Evolutionary conservation across 2,888 invertebrate genomes (phyloP).

Genomic region (Kryphioiulus occultus): DNA sequence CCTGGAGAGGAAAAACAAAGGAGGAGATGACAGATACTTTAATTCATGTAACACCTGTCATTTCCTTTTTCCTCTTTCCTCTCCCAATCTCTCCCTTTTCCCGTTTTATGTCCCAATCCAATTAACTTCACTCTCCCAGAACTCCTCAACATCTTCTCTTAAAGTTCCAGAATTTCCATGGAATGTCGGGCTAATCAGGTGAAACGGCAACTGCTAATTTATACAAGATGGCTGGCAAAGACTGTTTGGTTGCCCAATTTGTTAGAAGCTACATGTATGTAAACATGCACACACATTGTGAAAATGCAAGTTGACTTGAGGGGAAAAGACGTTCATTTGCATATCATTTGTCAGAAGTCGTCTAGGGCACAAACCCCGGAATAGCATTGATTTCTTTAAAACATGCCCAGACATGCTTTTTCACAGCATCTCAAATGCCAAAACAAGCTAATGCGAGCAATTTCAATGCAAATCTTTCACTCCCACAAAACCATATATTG

Average conservation of each 20-base stretch:
- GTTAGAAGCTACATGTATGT: not conserved
- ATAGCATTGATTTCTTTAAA: not conserved
- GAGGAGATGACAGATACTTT: too few relatives aligned
- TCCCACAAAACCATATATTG: not conserved
- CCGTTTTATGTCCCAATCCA: too few relatives aligned
- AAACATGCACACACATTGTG: not conserved
- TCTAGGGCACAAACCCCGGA: not conserved
- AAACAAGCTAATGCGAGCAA: not conserved
- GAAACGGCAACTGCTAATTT: not conserved
- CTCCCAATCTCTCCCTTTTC: too few relatives aligned
- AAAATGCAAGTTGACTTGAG: not conserved
- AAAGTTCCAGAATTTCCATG: too few relatives aligned
- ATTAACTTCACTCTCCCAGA: too few relatives aligned
- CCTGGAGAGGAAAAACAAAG: too few relatives aligned
- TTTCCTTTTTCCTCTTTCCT: too few relatives aligned
- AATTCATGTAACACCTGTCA: too few relatives aligned
- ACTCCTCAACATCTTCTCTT: too few relatives aligned
- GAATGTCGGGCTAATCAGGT: not conserved
- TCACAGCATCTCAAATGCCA: not conserved
- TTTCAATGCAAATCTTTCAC: not conserved
- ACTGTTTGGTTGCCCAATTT: not conserved
- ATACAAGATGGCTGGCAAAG: not conserved
- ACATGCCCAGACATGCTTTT: not conserved
- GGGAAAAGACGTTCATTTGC: not conserved
- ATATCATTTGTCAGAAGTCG: conserved; percentile 29